Evolutionary conservation across 2,113 vertebrate genomes (phyloP), one percentile per base, ranked within the genome.

Genomic region (Addax nasomaculatus): DNA sequence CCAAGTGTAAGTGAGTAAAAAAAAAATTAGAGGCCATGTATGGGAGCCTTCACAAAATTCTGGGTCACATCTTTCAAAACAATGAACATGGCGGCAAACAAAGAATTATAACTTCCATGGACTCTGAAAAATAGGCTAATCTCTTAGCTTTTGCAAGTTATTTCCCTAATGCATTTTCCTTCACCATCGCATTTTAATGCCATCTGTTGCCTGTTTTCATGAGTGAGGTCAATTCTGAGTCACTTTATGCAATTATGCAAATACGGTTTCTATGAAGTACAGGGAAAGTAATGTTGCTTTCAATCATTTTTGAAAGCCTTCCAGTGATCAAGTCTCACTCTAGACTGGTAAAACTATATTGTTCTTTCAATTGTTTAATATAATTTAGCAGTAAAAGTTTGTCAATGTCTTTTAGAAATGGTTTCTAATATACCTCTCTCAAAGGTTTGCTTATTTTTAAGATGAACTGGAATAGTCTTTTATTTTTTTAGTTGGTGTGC

Each of bases 171-270:
- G 45, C 51, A 10, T 60, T 86, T 97, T 95, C 51, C 70, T 95
- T 76, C 78, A 49, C 80, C 2, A 17, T 79, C 58, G 58, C 94
- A 29, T 79, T 93, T 88, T 95, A 76, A 70, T 95, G 90, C 86
- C 94, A 96, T 97, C 96, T 97, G 85, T 81, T 98, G 89, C 84
- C 70, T 94, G 25, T 15, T 97, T 97, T 95, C 57, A 29, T 43
- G 30, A 6, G 6, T 43, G 57, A 97, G 90, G 83, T 94, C 96
- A 58, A 55, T 96, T 98, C 93, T 96, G 88, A 97, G 91, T 78
- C 25, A 55, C 73, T 97, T 97, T 89, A 96, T 88, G 84, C 81
- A 93, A 57, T 96, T 96, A 94, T 80, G 90, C 39, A 97, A 93
- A 96, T 93, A 53, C 0, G 0, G 84, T 93, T 89, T 55, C 93